Base-by-base conservation (phyloP, 1,140 invertebrate genomes). In the Caenorhabditis latens region DNA sequence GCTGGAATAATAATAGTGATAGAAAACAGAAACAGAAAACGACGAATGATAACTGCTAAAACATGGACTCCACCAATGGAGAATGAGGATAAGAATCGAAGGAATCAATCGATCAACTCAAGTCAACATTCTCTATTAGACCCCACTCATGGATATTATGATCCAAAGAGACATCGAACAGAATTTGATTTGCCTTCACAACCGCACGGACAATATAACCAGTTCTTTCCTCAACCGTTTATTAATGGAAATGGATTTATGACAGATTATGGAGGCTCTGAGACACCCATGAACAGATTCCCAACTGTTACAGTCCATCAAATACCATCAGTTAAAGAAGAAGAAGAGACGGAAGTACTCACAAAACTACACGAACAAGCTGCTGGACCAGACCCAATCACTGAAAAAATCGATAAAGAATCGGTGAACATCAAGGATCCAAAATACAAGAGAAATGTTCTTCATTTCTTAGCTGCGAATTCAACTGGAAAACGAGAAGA, bases 51-150 rank as follows among this genome's bases (percentile, higher is more conserved):
- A 57, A 42, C 43, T 32, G 85, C 87, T 19, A 43, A 67, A 11
- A 46, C 53, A 8, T 88, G 87, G 87, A 46, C 43, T 32, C 84
- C 85, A 24, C 84, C 84, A 19, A 50, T 40, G 42, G 87, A 88
- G n/a, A 58, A 58, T 21, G n/a, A 71, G 40, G 55, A 75, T n/a
- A 58, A 58, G 21, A 58, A 58, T 21, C 14, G n/a, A n/a, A 58
- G 21, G 21, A 58, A 58, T 58, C 21, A 58, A 58, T 58, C 21
- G 16, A 53, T 53, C 2, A 53, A 53, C 9, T 53, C 50, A 2
- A 53, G 50, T 53, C 50, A 53, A 53, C 50, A 53, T 53, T 53
- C 50, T 53, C 16, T 53, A 53, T 53, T 53, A 16, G 50, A 53
- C 16, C 50, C 50, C 11, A 53, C 5, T 53, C 1, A 0, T 1